Evolutionary conservation across 2,888 invertebrate genomes (phyloP).

Genomic region (Andrena minutula): DNA sequence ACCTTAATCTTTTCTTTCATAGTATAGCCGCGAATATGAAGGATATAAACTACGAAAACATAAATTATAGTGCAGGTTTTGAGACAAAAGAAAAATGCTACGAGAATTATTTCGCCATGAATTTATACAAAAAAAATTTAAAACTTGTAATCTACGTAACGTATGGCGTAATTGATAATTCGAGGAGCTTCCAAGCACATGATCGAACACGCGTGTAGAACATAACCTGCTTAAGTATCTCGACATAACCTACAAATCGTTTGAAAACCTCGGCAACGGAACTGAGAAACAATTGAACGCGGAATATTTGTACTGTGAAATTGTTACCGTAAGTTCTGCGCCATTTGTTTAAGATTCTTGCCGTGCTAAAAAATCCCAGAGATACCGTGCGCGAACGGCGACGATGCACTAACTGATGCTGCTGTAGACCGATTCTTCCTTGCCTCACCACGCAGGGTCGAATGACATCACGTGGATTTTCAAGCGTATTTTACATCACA

Average conservation of each 20-base stretch:
- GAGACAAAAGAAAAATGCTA: background rate
- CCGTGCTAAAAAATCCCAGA: conserved; percentile 20
- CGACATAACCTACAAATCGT: conserved; percentile 65
- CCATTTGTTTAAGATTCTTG: conserved; percentile 66
- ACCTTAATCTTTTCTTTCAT: conserved; percentile 37
- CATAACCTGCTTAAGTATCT: conserved; percentile 49
- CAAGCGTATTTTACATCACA: conserved; percentile 25
- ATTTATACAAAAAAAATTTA: background rate
- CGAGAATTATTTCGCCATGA: no score
- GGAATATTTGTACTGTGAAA: conserved; percentile 1
- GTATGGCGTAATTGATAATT: background rate
- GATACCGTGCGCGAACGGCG: conserved; percentile 22
- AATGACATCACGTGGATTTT: conserved; percentile 45
- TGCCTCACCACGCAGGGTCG: conserved; percentile 22
- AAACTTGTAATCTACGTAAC: background rate
- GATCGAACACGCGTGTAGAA: conserved; percentile 30
- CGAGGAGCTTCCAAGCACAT: conserved; percentile 27
- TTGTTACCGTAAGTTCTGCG: conserved; percentile 74
- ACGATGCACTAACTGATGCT: conserved; percentile 48
- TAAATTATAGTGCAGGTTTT: background rate
- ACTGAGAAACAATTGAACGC: conserved; percentile 27
- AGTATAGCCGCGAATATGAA: conserved; percentile 12
- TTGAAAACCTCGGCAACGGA: conserved; percentile 7
- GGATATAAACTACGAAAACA: background rate
- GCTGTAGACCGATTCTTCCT: background rate